Evolutionary conservation across 1,140 invertebrate species (phyloP).

Genomic region (Zelostemma sp.): DNA sequence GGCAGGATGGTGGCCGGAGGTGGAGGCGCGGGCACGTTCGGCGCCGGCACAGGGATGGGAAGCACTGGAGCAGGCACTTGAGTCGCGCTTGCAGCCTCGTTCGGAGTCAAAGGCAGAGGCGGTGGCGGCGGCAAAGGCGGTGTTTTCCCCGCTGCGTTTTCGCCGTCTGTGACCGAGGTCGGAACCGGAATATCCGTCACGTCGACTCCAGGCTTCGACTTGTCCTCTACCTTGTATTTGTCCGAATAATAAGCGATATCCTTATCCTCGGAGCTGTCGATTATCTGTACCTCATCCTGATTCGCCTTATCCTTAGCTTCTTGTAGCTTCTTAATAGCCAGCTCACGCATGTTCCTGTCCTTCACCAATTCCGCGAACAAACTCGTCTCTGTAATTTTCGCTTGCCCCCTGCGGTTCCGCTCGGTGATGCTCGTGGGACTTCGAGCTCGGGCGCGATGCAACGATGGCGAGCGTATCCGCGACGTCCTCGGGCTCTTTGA

Average conservation of each 20-base stretch:
- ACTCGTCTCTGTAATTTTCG: constrained; percentile 86
- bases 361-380: constrained; percentile 90
- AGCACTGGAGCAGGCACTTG: constrained; percentile 55
- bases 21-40: constrained; percentile 27
- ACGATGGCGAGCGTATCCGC: constrained; percentile 63
- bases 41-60: constrained; percentile 44
- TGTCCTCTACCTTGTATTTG: constrained; percentile 59
- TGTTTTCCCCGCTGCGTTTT: constrained; percentile 49
- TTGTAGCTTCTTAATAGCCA: constrained; percentile 76
- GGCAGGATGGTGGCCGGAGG: constrained; percentile 35
- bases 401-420: constrained; percentile 72
- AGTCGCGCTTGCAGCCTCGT: constrained; percentile 17
- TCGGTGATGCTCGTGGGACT: constrained; percentile 67
- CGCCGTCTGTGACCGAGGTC: constrained; percentile 15
- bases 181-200: constrained; percentile 75
- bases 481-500: constrained; percentile 64
- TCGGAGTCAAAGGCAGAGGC: constrained; percentile 39
- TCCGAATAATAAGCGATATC: constrained; percentile 42
- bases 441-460: constrained; percentile 57
- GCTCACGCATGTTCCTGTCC: constrained; percentile 82
- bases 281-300: constrained; percentile 66
- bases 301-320: constrained; percentile 68
- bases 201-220: constrained; percentile 62
- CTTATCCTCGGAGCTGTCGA: constrained; percentile 63
- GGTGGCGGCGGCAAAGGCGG: constrained; percentile 50